Conservation (phyloP, 2,113 vertebrate genomes). For the Rhea americana region DNA sequence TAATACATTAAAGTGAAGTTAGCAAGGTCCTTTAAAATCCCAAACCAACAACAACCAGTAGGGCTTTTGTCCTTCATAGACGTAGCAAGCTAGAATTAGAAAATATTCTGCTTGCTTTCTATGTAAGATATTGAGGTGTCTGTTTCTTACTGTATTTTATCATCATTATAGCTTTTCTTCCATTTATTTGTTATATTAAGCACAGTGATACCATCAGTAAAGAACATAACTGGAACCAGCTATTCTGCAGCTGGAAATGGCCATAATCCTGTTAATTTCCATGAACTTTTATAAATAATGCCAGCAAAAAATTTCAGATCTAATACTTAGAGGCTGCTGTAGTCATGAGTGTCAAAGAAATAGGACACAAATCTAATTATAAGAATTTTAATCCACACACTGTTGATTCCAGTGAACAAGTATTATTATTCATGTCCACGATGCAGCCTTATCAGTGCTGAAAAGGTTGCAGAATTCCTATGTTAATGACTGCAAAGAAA, state of each 20-base stretch:
- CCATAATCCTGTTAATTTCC: background rate
- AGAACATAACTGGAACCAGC: background rate
- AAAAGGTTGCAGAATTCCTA: background rate
- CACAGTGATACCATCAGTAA: background rate
- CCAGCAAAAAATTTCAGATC: background rate
- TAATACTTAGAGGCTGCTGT: background rate
- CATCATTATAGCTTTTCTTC: background rate
- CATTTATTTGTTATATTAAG: background rate
- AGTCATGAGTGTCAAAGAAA: background rate
- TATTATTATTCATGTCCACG: background rate
- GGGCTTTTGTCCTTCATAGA: background rate
- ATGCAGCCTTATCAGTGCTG: background rate
- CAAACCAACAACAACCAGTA: background rate
- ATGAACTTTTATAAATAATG: background rate
- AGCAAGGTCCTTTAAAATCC: background rate
- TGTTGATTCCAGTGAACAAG: background rate
- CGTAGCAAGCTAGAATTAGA: background rate
- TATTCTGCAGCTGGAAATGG: background rate
- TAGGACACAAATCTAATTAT: background rate
- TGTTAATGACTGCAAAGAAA: background rate
- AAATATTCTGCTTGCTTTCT: background rate
- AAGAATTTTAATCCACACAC: background rate
- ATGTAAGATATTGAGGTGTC: background rate
- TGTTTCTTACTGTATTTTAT: background rate
- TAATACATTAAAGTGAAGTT: constrained; percentile 28